A percentile compares a stretch with the other conserved stretches of the same genome.
Evolutionary conservation across 2,797 vertebrate genomes (phyloP).

Genomic region (Crypturellus tataupa): DNA sequence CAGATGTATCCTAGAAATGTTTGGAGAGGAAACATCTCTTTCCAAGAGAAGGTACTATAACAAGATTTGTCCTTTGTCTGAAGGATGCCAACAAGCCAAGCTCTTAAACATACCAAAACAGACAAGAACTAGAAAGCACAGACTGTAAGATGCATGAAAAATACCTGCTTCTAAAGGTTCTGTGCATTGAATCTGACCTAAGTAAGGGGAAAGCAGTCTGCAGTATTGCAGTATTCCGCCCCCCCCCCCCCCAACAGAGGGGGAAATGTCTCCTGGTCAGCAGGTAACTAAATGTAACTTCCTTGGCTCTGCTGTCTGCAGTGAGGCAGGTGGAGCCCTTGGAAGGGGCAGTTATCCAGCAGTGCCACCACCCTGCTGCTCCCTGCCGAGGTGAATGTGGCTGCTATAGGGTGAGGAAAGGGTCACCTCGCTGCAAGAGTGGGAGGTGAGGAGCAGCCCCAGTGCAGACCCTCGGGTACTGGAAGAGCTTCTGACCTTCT

Average conservation of each 20-base stretch:
- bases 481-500: background rate
- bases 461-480: background rate
- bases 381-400: too few relatives aligned
- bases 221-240: too few relatives aligned
- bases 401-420: background rate
- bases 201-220: background rate
- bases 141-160: background rate
- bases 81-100: background rate
- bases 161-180: accelerated
- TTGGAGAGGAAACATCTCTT: conserved; percentile 15
- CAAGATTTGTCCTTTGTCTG: background rate
- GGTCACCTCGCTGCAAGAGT: background rate
- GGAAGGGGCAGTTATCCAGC: background rate
- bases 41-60: background rate
- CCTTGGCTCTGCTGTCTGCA: background rate
- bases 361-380: too few relatives aligned
- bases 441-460: background rate
- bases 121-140: background rate
- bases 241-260: too few relatives aligned
- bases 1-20: conserved; percentile 50
- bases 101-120: background rate
- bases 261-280: background rate
- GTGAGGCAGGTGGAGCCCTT: background rate
- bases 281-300: background rate
- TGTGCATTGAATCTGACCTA: background rate